These are phyloP conservation scores for Saxidomus purpurata DNA, from an alignment of 1,140 invertebrate species.

Conservation along the genomic window DNA sequence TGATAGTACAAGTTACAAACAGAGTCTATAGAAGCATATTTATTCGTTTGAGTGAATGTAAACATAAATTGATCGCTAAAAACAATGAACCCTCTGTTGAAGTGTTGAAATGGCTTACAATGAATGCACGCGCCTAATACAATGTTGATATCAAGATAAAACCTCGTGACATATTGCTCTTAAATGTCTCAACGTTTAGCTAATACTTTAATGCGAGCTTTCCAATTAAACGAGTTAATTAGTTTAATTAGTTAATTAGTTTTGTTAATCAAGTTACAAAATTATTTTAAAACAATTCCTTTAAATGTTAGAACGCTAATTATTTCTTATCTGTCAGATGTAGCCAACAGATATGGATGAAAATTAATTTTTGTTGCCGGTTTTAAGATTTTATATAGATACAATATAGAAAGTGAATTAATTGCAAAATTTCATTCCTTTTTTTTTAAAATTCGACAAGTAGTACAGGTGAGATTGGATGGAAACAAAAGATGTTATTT, in stretches of 20 bases:
- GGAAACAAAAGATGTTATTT: not conserved
- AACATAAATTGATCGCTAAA: constrained; percentile 35
- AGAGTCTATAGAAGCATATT: constrained; percentile 20
- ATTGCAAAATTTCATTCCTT: too few relatives aligned
- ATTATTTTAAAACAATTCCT: constrained; percentile 18
- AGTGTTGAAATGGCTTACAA: constrained; percentile 52
- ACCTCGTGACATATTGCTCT: not conserved
- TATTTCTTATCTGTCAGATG: constrained; percentile 14
- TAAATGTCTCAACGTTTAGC: not conserved
- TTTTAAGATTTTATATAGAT: too few relatives aligned
- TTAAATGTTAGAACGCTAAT: constrained; percentile 14
- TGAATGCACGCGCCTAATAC: constrained; percentile 26
- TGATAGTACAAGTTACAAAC: constrained; percentile 11
- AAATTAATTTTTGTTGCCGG: constrained; percentile 15
- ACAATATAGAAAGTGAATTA: too few relatives aligned
- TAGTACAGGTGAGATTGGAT: not conserved
- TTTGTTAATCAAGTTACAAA: constrained; percentile 25
- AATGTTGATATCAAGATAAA: not conserved
- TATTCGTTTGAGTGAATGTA: constrained; percentile 28
- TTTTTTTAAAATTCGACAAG: not conserved
- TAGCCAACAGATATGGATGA: not conserved
- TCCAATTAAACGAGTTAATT: constrained; percentile 37
- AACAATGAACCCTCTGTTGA: constrained; percentile 34
- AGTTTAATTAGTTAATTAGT: constrained; percentile 30
- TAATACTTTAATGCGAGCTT: not conserved